phyloP scores from a whole-genome alignment of 1,140 invertebrate species.

The Linepithema humile region DNA sequence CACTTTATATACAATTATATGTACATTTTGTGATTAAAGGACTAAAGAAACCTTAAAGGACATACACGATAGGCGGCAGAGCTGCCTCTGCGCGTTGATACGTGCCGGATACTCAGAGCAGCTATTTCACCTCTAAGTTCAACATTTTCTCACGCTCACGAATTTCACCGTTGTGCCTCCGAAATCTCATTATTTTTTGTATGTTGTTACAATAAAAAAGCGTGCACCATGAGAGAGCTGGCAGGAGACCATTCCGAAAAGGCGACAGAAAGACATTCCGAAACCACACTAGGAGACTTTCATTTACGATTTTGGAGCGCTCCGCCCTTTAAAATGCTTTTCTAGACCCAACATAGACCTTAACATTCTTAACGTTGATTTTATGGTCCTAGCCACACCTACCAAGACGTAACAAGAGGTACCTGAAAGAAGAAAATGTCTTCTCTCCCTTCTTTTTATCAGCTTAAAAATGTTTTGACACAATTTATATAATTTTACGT shows the following conservation, averaged over 20 bases:
- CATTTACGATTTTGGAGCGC: conserved; percentile 72
- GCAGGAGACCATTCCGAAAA: no score
- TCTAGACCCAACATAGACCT: not conserved
- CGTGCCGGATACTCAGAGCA: conserved; percentile 68
- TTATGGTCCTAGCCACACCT: conserved; percentile 23
- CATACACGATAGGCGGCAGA: not conserved
- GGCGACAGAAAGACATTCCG: not conserved
- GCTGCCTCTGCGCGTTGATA: conserved; percentile 48
- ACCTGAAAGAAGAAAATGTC: not conserved
- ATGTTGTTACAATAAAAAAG: conserved; percentile 44
- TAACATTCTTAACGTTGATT: conserved; percentile 40
- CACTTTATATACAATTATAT: not conserved
- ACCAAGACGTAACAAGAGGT: not conserved
- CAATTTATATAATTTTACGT: no score
- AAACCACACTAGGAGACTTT: conserved; percentile 15
- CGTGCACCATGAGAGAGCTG: conserved; percentile 61
- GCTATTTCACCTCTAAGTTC: conserved; percentile 69
- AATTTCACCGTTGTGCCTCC: conserved; percentile 39
- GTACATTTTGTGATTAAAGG: not conserved
- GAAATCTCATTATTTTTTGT: conserved; percentile 72
- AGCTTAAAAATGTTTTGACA: no score
- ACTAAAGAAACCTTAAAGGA: conserved; percentile 23
- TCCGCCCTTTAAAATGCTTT: not conserved
- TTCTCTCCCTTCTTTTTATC: no score
- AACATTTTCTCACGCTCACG: conserved; percentile 76